Evolutionary conservation across 2,797 vertebrate genomes (phyloP).

Genomic region (Microtus obscurus): DNA sequence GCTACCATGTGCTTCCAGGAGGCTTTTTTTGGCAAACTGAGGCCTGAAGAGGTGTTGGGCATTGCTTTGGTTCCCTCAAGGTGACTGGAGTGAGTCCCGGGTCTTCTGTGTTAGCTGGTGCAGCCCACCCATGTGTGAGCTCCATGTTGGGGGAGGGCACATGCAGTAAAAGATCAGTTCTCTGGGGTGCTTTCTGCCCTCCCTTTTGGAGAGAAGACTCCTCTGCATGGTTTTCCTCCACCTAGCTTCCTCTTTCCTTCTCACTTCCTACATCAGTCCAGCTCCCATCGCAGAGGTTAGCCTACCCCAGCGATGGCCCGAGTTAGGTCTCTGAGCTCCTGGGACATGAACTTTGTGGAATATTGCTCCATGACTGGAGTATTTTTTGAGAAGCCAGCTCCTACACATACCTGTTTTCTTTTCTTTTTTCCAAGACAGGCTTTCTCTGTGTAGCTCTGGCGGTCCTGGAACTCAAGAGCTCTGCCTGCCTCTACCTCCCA

Average conservation of each 20-base stretch:
- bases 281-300: not conserved
- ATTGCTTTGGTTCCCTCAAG: not conserved
- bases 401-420: not conserved
- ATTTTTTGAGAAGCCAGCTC: not conserved
- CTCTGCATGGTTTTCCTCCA: rapidly evolving
- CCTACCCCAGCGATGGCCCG: rapidly evolving
- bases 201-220: too few relatives aligned
- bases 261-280: not conserved
- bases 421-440: not conserved
- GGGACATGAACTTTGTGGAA: not conserved
- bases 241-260: rapidly evolving
- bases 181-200: not conserved
- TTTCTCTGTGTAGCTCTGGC: not conserved
- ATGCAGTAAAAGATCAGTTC: not conserved
- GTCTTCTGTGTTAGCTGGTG: not conserved
- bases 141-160: not conserved
- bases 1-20: not conserved
- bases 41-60: not conserved
- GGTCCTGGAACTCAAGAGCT: not conserved
- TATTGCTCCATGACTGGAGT: rapidly evolving
- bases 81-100: not conserved
- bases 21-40: not conserved
- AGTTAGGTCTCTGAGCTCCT: not conserved
- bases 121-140: not conserved
- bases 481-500: not conserved